Evolutionary conservation across 1,140 invertebrate genomes (phyloP).

Genomic region (Trichoplusia ni): DNA sequence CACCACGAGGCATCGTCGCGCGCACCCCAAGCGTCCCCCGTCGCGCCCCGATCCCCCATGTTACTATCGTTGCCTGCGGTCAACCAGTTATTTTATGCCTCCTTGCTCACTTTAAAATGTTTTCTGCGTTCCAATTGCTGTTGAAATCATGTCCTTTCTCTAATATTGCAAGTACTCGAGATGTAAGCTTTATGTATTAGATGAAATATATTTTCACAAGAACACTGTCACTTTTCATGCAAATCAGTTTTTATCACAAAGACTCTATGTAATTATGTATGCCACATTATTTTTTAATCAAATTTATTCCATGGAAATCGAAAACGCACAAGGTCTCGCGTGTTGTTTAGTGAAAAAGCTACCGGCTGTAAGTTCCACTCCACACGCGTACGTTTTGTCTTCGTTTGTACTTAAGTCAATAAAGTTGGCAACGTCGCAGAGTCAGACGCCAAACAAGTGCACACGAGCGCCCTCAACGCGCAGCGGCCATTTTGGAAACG

Average conservation of each 20-base stretch:
- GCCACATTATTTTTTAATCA: conserved; percentile 45
- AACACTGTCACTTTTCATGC: conserved; percentile 45
- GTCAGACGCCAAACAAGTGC: conserved; percentile 79
- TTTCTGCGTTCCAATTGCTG: conserved; percentile 47
- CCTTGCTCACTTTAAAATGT: conserved; percentile 54
- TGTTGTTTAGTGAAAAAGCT: conserved; percentile 69
- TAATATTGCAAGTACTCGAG: conserved; percentile 29
- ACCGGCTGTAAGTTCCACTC: conserved; percentile 75
- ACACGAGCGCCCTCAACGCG: conserved; percentile 78
- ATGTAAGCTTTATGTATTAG: conserved; percentile 23
- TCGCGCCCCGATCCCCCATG: conserved; percentile 78
- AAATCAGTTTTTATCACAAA: conserved; percentile 65
- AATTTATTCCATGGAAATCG: conserved; percentile 33
- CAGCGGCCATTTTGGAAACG: conserved; percentile 71
- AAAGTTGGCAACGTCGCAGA: conserved; percentile 81
- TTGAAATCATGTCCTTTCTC: conserved; percentile 59
- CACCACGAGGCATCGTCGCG: conserved; percentile 85
- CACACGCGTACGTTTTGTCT: conserved; percentile 80
- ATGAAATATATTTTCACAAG: conserved; percentile 49
- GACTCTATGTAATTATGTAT: conserved; percentile 53
- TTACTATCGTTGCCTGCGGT: conserved; percentile 69
- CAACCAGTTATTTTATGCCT: conserved; percentile 76
- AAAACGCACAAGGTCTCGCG: conserved; percentile 50
- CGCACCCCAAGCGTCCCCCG: conserved; percentile 84
- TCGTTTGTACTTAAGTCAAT: conserved; percentile 78